Percentiles rank a stretch among this genome's conserved stretches.
Conservation (phyloP, 2,888 invertebrate species). For the Stenchaetothrips biformis region DNA sequence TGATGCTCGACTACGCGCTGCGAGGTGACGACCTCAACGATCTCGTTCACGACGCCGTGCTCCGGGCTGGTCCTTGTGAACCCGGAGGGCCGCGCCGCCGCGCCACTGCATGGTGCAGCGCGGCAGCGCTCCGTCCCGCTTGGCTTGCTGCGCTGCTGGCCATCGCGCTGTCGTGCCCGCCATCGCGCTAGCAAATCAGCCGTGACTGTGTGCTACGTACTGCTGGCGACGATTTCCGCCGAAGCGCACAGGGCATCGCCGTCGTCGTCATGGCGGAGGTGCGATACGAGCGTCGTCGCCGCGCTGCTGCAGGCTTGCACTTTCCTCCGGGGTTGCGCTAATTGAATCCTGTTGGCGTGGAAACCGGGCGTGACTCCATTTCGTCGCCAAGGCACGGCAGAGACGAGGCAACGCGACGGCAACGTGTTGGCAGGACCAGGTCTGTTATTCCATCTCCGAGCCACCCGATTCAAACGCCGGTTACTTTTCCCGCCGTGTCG, state of each 20-base stretch:
- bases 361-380: background rate
- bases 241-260: background rate
- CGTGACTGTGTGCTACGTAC: background rate
- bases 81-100: background rate
- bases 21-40: background rate
- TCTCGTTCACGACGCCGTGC: background rate
- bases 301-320: background rate
- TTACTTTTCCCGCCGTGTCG: too few relatives aligned
- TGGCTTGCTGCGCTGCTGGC: background rate
- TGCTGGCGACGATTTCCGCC: background rate
- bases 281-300: background rate
- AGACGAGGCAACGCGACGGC: background rate
- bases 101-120: background rate
- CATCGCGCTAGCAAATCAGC: background rate
- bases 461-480: too few relatives aligned
- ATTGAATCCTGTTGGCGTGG: constrained; percentile 4
- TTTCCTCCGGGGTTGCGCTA: background rate
- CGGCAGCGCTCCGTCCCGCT: background rate
- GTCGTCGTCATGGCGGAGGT: too few relatives aligned
- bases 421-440: too few relatives aligned
- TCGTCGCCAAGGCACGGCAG: background rate
- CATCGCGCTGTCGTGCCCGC: background rate
- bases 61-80: too few relatives aligned
- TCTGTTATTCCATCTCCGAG: too few relatives aligned
- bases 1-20: too few relatives aligned